Conservation (phyloP, 92 coral and sea anemone species). For the Palythoa caribaeorum region DNA sequence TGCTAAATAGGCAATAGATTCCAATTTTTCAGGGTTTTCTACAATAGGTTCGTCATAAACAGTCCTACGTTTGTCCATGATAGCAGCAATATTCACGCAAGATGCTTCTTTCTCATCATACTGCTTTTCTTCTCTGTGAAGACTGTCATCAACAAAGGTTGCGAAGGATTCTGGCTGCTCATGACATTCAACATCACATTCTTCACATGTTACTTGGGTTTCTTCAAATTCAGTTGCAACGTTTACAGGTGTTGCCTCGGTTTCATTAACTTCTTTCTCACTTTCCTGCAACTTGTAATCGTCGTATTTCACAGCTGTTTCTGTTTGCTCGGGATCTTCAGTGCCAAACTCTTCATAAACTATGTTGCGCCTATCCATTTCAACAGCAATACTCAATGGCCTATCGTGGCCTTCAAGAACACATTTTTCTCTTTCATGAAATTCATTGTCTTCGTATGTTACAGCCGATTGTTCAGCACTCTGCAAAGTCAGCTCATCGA, state of each 20-base stretch:
- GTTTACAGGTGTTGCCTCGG: conserved; percentile 17
- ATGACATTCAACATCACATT: background rate
- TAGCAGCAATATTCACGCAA: background rate
- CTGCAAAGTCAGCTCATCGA: background rate
- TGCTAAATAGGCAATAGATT: conserved; percentile 2
- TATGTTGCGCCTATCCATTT: conserved; percentile 36
- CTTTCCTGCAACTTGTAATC: conserved; percentile 39
- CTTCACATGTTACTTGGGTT: background rate
- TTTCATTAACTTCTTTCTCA: background rate
- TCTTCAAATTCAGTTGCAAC: conserved; percentile 45
- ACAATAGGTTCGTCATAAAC: background rate
- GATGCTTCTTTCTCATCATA: conserved; percentile 6
- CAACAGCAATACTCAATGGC: background rate
- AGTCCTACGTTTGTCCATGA: background rate
- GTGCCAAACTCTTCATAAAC: background rate
- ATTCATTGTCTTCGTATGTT: conserved; percentile 20
- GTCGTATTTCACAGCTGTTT: conserved; percentile 55
- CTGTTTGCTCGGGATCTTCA: conserved; percentile 16
- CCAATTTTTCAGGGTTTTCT: conserved; percentile 34
- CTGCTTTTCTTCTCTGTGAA: background rate
- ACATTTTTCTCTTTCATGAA: background rate
- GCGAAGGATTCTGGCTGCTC: conserved; percentile 47
- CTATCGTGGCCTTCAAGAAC: conserved; percentile 15
- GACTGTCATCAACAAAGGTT: background rate
- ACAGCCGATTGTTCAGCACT: conserved; percentile 10